Conservation (phyloP, 2,888 invertebrate genomes). For the Drosophila rubida region DNA sequence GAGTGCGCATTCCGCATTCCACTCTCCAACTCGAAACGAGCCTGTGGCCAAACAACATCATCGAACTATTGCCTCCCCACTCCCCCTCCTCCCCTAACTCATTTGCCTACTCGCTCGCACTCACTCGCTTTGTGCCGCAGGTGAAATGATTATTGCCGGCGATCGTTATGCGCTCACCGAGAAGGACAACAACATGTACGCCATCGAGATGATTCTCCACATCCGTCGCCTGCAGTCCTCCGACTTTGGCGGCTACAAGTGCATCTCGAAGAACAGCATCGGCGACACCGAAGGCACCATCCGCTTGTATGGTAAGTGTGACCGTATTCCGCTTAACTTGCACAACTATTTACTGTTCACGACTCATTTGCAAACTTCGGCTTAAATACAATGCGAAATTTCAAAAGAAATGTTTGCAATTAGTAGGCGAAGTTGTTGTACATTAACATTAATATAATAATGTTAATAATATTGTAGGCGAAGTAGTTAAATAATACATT, state of each 20-base stretch:
- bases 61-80: too few relatives aligned
- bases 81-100: too few relatives aligned
- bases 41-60: background rate
- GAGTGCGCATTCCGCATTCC: slow-evolving; percentile 7
- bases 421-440: too few relatives aligned
- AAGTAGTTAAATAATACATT: too few relatives aligned
- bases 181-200: slow-evolving; percentile 92
- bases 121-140: slow-evolving; percentile 84
- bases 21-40: background rate
- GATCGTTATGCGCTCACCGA: slow-evolving; percentile 94
- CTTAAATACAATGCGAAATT: too few relatives aligned
- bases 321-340: background rate
- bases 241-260: slow-evolving; percentile 95
- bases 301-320: slow-evolving; percentile 92
- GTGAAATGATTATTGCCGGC: slow-evolving; percentile 96
- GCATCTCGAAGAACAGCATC: slow-evolving; percentile 96
- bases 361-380: too few relatives aligned
- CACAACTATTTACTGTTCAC: too few relatives aligned
- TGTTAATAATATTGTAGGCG: too few relatives aligned
- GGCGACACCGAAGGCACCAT: slow-evolving; percentile 96
- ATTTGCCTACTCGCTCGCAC: background rate
- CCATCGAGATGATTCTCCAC: slow-evolving; percentile 92
- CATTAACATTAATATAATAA: too few relatives aligned
- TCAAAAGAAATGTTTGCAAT: too few relatives aligned
- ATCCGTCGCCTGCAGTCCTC: slow-evolving; percentile 90